phyloP scores from a whole-genome alignment of 53 echinoderm and acorn worm species.

The Echinarachnius parma region DNA sequence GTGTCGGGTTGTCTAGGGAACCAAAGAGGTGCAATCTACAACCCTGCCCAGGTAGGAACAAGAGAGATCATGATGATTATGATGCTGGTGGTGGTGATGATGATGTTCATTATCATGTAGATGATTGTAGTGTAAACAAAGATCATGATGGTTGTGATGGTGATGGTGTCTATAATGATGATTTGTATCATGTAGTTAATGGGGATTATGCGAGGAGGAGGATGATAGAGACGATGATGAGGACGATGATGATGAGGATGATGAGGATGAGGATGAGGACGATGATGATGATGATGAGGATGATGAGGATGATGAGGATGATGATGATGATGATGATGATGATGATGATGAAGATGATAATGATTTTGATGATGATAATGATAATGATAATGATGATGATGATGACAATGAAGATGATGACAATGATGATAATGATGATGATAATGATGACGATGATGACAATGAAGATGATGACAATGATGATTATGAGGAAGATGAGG shows the following conservation, averaged over 20 bases:
- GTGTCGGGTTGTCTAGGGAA: constrained; percentile 56
- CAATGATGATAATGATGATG: not conserved
- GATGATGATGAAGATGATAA: constrained; percentile 1
- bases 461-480: constrained; percentile 4
- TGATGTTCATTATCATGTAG: no score
- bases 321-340: not conserved
- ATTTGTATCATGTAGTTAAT: no score
- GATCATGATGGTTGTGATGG: no score
- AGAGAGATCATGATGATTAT: no score
- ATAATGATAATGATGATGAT: not conserved
- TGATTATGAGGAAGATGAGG: not conserved
- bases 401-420: not conserved
- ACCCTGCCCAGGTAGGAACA: constrained; percentile 64
- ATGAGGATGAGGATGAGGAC: not conserved
- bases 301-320: not conserved
- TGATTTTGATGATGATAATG: not conserved
- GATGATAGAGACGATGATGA: not conserved
- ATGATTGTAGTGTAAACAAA: no score
- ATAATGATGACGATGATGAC: not conserved
- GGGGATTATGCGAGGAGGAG: not conserved
- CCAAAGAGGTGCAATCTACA: constrained; percentile 57
- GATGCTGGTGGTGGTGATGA: not conserved
- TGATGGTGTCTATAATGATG: not conserved
- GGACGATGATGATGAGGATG: not conserved
- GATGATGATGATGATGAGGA: not conserved